Evolutionary conservation across 2,888 invertebrate genomes (phyloP).

Genomic region (Cryptus viduatorius): DNA sequence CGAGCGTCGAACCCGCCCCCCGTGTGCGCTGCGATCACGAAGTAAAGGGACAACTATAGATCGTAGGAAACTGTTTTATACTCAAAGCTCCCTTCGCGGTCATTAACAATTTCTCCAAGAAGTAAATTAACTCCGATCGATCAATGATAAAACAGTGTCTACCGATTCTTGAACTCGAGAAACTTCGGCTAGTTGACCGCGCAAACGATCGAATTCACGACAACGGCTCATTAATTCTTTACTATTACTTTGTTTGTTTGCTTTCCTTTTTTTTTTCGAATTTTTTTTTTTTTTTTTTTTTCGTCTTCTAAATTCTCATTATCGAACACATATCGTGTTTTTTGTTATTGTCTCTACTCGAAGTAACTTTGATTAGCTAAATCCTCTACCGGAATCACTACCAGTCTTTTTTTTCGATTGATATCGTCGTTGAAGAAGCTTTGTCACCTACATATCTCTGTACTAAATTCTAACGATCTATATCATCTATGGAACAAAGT

Average conservation of each 20-base stretch:
- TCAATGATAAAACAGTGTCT: background rate
- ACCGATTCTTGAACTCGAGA: conserved; percentile 17
- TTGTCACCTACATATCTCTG: conserved; percentile 42
- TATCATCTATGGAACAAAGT: conserved; percentile 72
- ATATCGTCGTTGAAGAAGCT: conserved; percentile 57
- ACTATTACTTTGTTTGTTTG: conserved; percentile 44
- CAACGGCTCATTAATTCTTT: conserved; percentile 52
- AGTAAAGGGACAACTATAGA: background rate
- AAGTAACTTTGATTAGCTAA: conserved; percentile 67
- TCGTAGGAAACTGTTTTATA: background rate
- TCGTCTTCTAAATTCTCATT: conserved; percentile 53
- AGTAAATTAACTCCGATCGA: background rate
- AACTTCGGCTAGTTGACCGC: background rate
- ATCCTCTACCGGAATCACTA: conserved; percentile 77
- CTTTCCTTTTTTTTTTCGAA: background rate
- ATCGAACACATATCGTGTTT: conserved; percentile 76
- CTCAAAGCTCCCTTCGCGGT: background rate
- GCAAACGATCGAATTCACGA: conserved; percentile 30
- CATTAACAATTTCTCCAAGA: conserved; percentile 19
- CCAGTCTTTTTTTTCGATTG: conserved; percentile 79
- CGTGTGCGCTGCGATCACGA: background rate
- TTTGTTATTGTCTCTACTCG: conserved; percentile 77
- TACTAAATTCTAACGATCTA: conserved; percentile 40
- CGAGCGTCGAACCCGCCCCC: conserved; percentile 11
- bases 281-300: conserved; percentile 22